Base-by-base conservation (phyloP, 2,888 invertebrate species). In the Ophion obscuratus region DNA sequence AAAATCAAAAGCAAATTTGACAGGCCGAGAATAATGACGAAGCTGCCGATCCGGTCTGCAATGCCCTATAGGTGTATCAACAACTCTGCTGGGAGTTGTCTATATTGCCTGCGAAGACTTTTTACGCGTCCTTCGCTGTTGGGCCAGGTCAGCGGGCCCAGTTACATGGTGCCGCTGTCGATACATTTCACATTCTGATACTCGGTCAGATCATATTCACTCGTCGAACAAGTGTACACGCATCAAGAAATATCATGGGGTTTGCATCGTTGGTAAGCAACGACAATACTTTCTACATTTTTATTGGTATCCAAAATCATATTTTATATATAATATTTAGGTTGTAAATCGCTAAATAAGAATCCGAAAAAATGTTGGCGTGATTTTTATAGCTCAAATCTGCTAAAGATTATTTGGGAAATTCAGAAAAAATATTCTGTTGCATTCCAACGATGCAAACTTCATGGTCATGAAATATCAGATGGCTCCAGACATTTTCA, bases 91-190 rank as follows among this genome's bases (percentile, higher is more conserved):
- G 36, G 24, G 36, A 20, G 74, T 47, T 68, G 75, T 83, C 59
- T 61, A 57, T 44, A 68, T 76, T 70, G 53, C 36, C 74, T 27
- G 61, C 20, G 24, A 66, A 61, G 73, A 73, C 59, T 57, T 76
- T 76, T 84, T 67, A 61, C 70, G 75, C 53, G 62, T 24, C 10
- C 66, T 61, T 31, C 17, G 53, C 24, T 47, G 76, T 84, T 84
- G 81, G 76, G 47, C 70, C 68, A 84, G 83, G 83, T 80, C 80
- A 80, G 62, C 61, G 59, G 47, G 62, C 31, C 36, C 71, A n/a
- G 27, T 75, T 61, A 64, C 74, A 76, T 80, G 53, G 61, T 24
- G 24, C 36, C 36, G 62, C 70, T 67, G 40, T 47, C 83, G 59
- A 31, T 71, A 47, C 71, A 61, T 57, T 68, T 75, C n/a, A 20